Base-by-base conservation (phyloP, 2,888 invertebrate species). In the Heliconius cydno region DNA sequence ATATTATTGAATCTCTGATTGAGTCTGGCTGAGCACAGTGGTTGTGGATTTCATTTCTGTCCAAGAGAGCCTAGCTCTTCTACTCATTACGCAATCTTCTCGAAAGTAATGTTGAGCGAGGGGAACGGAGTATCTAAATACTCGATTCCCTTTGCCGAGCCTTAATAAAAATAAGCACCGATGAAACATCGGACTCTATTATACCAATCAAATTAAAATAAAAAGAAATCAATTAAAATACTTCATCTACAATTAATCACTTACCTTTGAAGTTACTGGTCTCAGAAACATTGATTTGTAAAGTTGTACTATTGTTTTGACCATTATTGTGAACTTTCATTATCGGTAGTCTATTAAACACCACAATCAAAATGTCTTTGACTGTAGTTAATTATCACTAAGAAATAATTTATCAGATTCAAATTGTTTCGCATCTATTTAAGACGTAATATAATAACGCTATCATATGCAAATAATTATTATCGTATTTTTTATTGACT, bases 181-280 rank as follows among this genome's bases (percentile, higher is more conserved):
- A 46, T 46, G 46, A 46, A 5, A 7, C 34, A 7, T 34, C 34
- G 34, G 34, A 34, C 5, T 34, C 34, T 7, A 34, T 5, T 30
- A 0, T 30, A 10, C 38, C 38, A 38, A 41, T 41, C 12, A 12
- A 41, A 34, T 34, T 7, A 34, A 34, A 34, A 34, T 34, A 7
- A 7, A 34, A 34, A 34, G 1, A 34, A 34, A 12, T 12, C 19
- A 19, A 52, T 52, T 52, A 22, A 19, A 7, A 22, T 12, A 30
- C 2, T 22, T 60, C 3, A 60, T 34, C 22, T 7, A 72, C 25
- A 9, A 19, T 46, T 5, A 65, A 57, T 28, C 25, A 66, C 30
- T 79, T 77, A 82, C 82, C 82, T 82, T 81, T 81, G 15, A 79
- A 81, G n/a, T 72, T 67, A 57, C 71, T 76, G 6, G 60, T 19